Percentiles rank a stretch among this genome's conserved stretches.
Conservation (phyloP, 2,113 vertebrate genomes). For the Eulemur macaco region DNA sequence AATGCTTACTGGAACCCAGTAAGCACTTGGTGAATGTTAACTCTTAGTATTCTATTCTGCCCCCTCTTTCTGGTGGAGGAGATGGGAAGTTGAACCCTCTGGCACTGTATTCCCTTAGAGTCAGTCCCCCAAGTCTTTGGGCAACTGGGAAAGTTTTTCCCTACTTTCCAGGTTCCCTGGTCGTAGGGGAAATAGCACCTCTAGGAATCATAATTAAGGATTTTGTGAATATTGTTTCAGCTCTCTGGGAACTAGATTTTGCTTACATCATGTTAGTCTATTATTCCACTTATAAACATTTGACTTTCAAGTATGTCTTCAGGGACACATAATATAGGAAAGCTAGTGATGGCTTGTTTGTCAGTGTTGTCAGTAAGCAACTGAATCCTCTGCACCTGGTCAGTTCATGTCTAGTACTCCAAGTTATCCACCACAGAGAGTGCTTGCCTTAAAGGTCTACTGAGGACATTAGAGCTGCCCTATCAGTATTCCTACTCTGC, state of each 20-base stretch:
- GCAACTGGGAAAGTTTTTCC: background rate
- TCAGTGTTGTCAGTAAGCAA: background rate
- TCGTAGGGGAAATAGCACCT: background rate
- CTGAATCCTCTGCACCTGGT: background rate
- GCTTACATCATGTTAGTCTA: background rate
- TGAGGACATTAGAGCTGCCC: background rate
- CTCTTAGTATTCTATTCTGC: background rate
- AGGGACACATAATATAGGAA: background rate
- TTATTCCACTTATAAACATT: slow-evolving; percentile 44
- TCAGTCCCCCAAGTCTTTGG: background rate
- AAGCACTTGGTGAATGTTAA: background rate
- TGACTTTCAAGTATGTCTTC: slow-evolving; percentile 40
- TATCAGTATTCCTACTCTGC: background rate
- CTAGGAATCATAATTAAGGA: slow-evolving; percentile 34
- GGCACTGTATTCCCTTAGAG: background rate
- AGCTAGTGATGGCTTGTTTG: background rate
- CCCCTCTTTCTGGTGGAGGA: background rate
- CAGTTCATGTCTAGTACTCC: background rate
- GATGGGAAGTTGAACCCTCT: background rate
- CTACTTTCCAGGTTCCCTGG: slow-evolving; percentile 13
- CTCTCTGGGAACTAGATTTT: background rate
- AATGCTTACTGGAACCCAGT: background rate
- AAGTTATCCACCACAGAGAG: background rate
- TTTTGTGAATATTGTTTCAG: slow-evolving; percentile 45
- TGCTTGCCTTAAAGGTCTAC: background rate